Evolutionary conservation across 2,113 vertebrate genomes (phyloP), one percentile per base, ranked within the genome.

Genomic region (Montifringilla adamsi): DNA sequence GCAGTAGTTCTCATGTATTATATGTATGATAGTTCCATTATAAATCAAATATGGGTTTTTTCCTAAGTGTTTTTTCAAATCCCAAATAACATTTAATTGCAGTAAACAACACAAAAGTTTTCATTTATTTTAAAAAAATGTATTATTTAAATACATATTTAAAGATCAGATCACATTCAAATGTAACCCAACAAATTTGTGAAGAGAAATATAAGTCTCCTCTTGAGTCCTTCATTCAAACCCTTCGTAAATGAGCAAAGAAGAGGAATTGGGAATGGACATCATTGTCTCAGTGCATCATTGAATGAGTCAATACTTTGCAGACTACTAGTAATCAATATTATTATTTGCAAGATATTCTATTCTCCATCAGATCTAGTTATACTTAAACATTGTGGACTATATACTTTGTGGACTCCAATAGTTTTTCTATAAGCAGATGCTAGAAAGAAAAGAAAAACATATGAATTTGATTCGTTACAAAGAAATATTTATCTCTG

Each of bases 321-420:
- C 41, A 96, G 72, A 91, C 94, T 77, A 52, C n/a, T 84, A 90
- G 56, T 89, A 89, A 68, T 77, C 83, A 97, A 7, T 96, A 95
- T 55, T 62, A 76, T 89, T 93, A 73, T 84, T 91, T 88, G 66
- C 35, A 92, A 88, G 22, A 75, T 72, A 74, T 87, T 98, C 93
- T 98, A 87, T 95, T 98, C 98, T 97, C 92, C 73, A 92, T 98
- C 96, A 97, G 87, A 95, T 96, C 73, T 97, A 97, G 97, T 98
- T 98, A 97, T 95, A 97, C 78, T 96, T 98, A 96, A 97, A 98
- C 11, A 13, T 39, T 19, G 35, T 62, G 59, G 59, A 27, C 59
- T 39, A 12, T 41, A 41, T 41, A 93, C 86, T 95, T 69, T 72
- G 12, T 95, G 81, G 96, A 95, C 93, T 75, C 10, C 4, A 28